These are phyloP conservation scores for Eupsittula cactorum DNA, from an alignment of 2,113 vertebrate genomes.

Conservation along the genomic window DNA sequence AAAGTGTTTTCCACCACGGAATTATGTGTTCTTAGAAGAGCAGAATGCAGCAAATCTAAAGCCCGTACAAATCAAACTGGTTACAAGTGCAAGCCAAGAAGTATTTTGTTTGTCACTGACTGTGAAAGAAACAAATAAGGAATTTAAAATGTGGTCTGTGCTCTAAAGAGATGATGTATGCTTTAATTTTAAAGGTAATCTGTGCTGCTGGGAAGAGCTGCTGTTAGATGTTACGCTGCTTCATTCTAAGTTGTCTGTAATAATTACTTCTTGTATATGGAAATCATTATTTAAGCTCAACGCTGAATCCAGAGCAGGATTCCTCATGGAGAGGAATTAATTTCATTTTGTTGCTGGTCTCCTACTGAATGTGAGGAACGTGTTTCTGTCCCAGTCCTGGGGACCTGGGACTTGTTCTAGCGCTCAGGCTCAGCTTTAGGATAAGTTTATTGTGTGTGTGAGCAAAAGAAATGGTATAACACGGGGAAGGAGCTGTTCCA, in stretches of 20 bases:
- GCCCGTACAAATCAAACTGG: not conserved
- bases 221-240: not conserved
- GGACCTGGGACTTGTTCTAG: not conserved
- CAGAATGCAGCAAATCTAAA: not conserved
- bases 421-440: not conserved
- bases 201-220: not conserved
- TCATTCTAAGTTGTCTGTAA: not conserved
- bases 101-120: not conserved
- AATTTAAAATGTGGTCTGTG: not conserved
- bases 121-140: not conserved
- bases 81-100: not conserved
- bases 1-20: not conserved
- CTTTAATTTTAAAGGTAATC: not conserved
- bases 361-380: rapidly evolving
- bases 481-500: not conserved
- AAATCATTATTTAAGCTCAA: not conserved
- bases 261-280: not conserved
- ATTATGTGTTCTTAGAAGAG: not conserved
- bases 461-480: not conserved
- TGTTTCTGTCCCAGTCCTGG: not conserved
- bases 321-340: not conserved
- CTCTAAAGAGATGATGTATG: not conserved
- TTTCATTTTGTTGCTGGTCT: not conserved
- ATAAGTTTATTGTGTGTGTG: not conserved
- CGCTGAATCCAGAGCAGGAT: not conserved